Base-by-base conservation (phyloP, 2,797 vertebrate species). In the Notolepis coatsorum region DNA sequence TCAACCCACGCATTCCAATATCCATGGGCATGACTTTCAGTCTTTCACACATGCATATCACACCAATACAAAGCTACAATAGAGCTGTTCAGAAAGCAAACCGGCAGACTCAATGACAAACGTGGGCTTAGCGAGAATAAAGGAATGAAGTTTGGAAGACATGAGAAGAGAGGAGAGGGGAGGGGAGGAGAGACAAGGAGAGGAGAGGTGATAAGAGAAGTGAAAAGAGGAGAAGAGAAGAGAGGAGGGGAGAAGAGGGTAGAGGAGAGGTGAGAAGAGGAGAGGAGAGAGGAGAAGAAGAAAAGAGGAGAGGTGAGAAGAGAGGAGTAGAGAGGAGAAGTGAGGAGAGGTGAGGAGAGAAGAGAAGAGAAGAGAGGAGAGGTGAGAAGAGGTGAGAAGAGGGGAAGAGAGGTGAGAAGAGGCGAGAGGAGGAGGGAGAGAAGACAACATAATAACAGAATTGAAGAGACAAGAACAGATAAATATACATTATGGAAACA, bases 1-100 rank as follows among this genome's bases (percentile, higher is more conserved):
- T 81, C 51, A 80, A 33, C 65, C 63, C 65, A 77, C 68, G 63
- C 68, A 79, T 73, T 73, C 43, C 61, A 71, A 75, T 68, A 77
- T 74, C 41, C 49, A 83, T 42, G 52, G 56, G 51, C 42, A 45
- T 20, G 6, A 74, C 67, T 72, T 38, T 63, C 61, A 62, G n/a
- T n/a, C n/a, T n/a, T n/a, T n/a, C 50, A 25, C 6, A 43, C 47
- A 66, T 45, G 33, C 48, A 55, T 43, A 77, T 24, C 50, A 75
- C 23, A 43, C 28, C 49, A 39, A 38, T 18, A 58, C 45, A 54
- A 54, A 50, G 60, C 52, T 59, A 56, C 55, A 65, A 52, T 17
- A 56, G 28, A 60, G 56, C 33, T 42, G 35, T 17, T 67, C 20
- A 54, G 52, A 73, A 57, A 79, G 49, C 52, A 33, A 25, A 24